phyloP scores from a whole-genome alignment of 2,797 vertebrate genomes.

The Chaenodraco wilsoni region DNA sequence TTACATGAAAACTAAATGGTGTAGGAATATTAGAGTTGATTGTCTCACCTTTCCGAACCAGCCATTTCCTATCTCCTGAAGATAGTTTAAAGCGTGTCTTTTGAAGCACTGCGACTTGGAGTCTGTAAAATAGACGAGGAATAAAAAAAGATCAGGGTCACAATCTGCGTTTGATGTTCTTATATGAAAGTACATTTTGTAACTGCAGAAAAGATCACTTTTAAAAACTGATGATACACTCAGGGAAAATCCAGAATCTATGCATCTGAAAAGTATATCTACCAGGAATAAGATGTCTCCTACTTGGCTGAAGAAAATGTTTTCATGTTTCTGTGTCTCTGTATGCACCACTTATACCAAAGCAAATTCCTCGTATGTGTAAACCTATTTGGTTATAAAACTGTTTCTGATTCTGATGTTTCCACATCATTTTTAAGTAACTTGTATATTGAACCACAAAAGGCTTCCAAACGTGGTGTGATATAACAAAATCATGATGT shows the following conservation, averaged over 20 bases:
- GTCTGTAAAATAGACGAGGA: constrained; percentile 62
- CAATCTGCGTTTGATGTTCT: background rate
- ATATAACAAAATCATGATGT: background rate
- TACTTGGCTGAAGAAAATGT: too few species aligned
- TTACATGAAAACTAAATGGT: background rate
- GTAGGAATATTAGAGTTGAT: background rate
- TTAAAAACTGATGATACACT: constrained; percentile 11
- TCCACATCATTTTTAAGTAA: background rate
- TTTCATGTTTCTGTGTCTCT: too few species aligned
- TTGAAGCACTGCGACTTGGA: constrained; percentile 86
- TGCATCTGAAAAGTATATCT: background rate
- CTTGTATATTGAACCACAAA: too few species aligned
- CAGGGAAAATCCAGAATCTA: background rate
- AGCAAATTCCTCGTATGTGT: too few species aligned
- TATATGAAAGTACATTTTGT: constrained; percentile 12
- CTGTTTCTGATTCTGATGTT: background rate
- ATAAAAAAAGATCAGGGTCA: constrained; percentile 49
- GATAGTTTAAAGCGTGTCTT: constrained; percentile 91
- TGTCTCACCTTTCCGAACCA: constrained; percentile 93
- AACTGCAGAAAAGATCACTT: constrained; percentile 1
- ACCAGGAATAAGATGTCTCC: background rate
- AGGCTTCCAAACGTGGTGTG: background rate
- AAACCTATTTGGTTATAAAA: too few species aligned
- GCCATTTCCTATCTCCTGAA: constrained; percentile 94
- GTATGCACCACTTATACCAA: too few species aligned